Percentiles rank a stretch among this genome's conserved stretches.
Conservation (phyloP, 2,888 invertebrate genomes). For the Busseola fusca region DNA sequence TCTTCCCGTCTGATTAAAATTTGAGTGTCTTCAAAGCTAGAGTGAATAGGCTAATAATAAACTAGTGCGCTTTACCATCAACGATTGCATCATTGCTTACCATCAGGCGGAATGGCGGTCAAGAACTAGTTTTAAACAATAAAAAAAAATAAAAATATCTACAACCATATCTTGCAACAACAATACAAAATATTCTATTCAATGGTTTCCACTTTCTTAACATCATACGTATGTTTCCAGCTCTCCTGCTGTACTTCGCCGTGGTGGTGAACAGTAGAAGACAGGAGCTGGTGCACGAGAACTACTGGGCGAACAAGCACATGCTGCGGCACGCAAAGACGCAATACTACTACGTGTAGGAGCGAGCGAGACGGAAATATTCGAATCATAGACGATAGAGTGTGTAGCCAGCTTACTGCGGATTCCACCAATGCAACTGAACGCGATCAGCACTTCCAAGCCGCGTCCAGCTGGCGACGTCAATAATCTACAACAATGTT, state of each 20-base stretch:
- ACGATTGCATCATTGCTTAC: no score
- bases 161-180: neutral
- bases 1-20: no score
- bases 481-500: neutral
- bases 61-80: no score
- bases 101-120: no score
- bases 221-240: constrained; percentile 60
- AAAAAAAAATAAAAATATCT: no score
- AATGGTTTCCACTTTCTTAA: neutral
- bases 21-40: no score
- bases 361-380: constrained; percentile 12
- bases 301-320: constrained; percentile 67
- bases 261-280: constrained; percentile 78
- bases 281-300: constrained; percentile 70
- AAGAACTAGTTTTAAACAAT: no score
- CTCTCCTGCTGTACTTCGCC: constrained; percentile 73
- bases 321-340: constrained; percentile 65
- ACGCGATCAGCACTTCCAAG: neutral
- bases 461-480: neutral
- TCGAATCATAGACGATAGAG: constrained; percentile 26
- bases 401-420: neutral
- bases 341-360: constrained; percentile 66
- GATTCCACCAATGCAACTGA: neutral
- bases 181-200: neutral
- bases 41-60: no score